Conservation (phyloP, 1,140 invertebrate genomes). For the Drosophila kikkawai region DNA sequence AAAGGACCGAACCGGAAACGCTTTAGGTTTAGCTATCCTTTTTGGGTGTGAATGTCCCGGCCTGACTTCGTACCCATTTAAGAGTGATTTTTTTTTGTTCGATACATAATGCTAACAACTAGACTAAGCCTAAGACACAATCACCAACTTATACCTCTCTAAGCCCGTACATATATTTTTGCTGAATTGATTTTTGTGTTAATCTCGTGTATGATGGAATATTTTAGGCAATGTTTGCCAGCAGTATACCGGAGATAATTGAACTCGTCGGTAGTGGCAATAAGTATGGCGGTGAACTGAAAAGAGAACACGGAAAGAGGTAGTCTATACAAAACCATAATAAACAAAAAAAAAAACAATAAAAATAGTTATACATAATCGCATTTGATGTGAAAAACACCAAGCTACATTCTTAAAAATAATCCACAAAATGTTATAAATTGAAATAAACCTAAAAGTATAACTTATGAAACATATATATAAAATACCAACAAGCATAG, state of each 20-base stretch:
- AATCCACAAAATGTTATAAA: constrained; percentile 55
- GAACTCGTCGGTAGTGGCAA: constrained; percentile 98
- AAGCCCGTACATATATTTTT: constrained; percentile 58
- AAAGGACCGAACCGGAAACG: constrained; percentile 30
- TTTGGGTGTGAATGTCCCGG: constrained; percentile 61
- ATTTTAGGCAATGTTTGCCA: constrained; percentile 98
- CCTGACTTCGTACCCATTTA: constrained; percentile 39
- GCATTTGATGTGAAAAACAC: constrained; percentile 64
- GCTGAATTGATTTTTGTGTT: constrained; percentile 65
- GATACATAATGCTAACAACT: constrained; percentile 40
- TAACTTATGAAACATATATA: constrained; percentile 46
- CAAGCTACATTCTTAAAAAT: constrained; percentile 56
- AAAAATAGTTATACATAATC: constrained; percentile 52
- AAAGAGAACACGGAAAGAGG: constrained; percentile 99
- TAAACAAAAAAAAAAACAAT: constrained; percentile 44
- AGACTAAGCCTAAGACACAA: constrained; percentile 56
- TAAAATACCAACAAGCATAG: constrained; percentile 38
- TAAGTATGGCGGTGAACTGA: constrained; percentile 99
- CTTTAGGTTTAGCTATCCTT: constrained; percentile 55
- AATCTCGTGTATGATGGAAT: constrained; percentile 63
- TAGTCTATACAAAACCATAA: constrained; percentile 86
- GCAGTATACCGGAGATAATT: constrained; percentile 99
- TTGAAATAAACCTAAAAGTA: constrained; percentile 35
- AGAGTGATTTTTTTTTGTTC: constrained; percentile 9
- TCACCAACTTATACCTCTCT: constrained; percentile 27